A percentile compares a stretch with the other conserved stretches of the same genome.
Evolutionary conservation across 2,888 invertebrate species (phyloP).

Genomic region (Pristionchus arcanus): DNA sequence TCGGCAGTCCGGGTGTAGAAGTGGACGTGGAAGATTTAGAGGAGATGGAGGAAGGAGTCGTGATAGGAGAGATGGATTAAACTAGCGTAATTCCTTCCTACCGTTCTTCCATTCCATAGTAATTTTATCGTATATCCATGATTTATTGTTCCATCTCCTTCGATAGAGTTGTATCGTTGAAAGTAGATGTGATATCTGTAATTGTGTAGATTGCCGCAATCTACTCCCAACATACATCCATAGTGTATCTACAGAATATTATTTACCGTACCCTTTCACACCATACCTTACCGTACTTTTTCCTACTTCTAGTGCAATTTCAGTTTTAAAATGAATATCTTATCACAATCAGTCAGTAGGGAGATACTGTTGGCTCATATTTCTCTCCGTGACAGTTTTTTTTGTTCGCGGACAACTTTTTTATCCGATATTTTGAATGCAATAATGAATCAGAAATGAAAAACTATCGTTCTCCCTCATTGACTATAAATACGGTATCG

Average conservation of each 20-base stretch:
- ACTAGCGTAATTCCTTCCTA: not conserved
- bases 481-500: not conserved
- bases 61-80: not conserved
- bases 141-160: too few species aligned
- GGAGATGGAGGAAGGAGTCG: slow-evolving; percentile 25
- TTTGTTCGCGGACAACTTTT: not conserved
- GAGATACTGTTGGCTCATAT: too few species aligned
- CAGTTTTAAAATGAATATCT: too few species aligned
- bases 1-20: slow-evolving; percentile 35
- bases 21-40: slow-evolving; percentile 52
- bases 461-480: not conserved
- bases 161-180: too few species aligned
- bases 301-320: not conserved
- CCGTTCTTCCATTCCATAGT: not conserved
- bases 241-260: not conserved
- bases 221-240: too few species aligned
- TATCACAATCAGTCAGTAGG: too few species aligned
- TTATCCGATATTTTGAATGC: not conserved
- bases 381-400: not conserved
- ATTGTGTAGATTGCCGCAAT: too few species aligned
- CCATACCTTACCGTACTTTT: not conserved
- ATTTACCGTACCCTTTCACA: not conserved
- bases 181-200: too few species aligned
- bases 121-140: not conserved
- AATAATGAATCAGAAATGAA: not conserved